Percentiles rank a stretch among this genome's conserved stretches.
Evolutionary conservation across 2,888 invertebrate species (phyloP).

Genomic region (Heliconius ismenius): DNA sequence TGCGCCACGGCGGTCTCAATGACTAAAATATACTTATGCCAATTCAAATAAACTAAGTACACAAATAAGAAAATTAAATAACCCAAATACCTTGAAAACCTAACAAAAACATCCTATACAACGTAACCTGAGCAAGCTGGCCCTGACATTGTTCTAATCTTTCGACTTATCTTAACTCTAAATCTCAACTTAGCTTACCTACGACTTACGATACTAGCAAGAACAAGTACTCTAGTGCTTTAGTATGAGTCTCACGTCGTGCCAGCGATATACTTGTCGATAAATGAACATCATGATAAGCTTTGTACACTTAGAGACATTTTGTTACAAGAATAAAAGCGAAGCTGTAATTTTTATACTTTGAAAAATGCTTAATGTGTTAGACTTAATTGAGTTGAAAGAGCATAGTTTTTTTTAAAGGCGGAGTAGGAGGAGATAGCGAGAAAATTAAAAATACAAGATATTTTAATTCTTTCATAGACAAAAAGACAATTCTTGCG

Average conservation of each 20-base stretch:
- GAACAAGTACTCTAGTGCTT: constrained; percentile 15
- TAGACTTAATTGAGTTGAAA: no score
- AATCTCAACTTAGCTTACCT: constrained; percentile 13
- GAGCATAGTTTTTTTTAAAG: no score
- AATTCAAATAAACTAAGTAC: not conserved
- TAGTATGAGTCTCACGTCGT: constrained; percentile 32
- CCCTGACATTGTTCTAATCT: constrained; percentile 40
- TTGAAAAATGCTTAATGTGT: not conserved
- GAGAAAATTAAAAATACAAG: no score
- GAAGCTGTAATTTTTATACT: not conserved
- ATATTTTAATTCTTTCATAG: no score
- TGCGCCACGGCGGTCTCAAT: no score
- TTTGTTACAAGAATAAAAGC: not conserved
- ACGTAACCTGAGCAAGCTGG: constrained; percentile 4
- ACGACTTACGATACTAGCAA: constrained; percentile 1
- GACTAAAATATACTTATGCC: not conserved
- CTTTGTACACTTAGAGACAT: constrained; percentile 19
- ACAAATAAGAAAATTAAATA: not conserved
- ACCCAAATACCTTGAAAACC: not conserved
- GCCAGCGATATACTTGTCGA: constrained; percentile 30
- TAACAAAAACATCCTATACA: constrained; percentile 2
- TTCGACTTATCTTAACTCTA: constrained; percentile 33
- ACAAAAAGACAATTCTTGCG: no score
- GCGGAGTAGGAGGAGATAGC: no score
- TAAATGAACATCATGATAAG: constrained; percentile 24